Evolutionary conservation across 2,888 invertebrate genomes (phyloP), one percentile per base, ranked within the genome.

Genomic region (Drosophila maculinotata): DNA sequence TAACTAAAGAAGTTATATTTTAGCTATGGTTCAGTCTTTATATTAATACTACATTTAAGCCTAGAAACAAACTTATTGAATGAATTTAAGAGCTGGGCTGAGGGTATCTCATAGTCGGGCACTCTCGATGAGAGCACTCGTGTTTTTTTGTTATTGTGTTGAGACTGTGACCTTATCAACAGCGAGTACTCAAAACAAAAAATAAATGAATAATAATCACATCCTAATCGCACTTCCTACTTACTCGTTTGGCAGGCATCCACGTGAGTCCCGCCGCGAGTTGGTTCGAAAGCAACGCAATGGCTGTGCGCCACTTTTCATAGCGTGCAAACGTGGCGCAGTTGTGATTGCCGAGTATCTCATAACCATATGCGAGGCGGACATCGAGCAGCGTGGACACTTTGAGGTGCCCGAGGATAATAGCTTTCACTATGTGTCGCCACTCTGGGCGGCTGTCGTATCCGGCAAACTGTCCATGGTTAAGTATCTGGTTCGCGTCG

Each of bases 391-490:
- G 91, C 93, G 94, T 81, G 97, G 98, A 33, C 92, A 95, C 67
- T 97, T 95, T 91, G 96, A 97, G 92, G 96, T 96, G 42, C 94
- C 95, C 8, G 96, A 96, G 90, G 97, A 97, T 90, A 94, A 94
- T 89, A 90, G 91, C 48, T 91, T 91, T 73, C 97, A 97, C 92
- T 93, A 93, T 85, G 97, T 97, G 2, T 97, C 97, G 10, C 97
- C 98, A 25, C 92, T 98, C 62, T 98, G 98, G 98, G 96, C 96
- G 92, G 97, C 98, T 1, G 96, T 97, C 3, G 98, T 98, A 1
- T 95, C 96, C 5, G 97, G 97, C 10, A 95, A 95, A 76, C 90
- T 97, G 10, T 93, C 93, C 36, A 95, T 96, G 73, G 94, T 98
- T 48, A 95, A 95, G 89, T 95, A 94, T 90, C 93, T 98, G 56